A percentile compares a stretch with the other conserved stretches of the same genome.
Evolutionary conservation across 2,113 vertebrate genomes (phyloP).

Genomic region (Rhynchopsitta pachyrhyncha): DNA sequence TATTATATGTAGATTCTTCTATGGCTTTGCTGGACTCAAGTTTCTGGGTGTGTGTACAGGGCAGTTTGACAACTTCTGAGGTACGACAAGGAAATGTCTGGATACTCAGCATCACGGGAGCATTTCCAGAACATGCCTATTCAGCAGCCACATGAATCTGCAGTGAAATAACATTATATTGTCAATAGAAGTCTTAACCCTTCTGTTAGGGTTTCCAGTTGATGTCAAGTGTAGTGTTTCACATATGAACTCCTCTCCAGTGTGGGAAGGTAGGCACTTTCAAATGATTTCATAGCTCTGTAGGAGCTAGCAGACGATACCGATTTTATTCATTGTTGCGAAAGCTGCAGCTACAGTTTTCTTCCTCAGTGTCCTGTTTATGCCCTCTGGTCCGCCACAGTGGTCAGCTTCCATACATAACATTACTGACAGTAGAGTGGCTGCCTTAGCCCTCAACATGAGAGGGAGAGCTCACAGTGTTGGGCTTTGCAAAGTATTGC

Average conservation of each 20-base stretch:
- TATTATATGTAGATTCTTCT: not conserved
- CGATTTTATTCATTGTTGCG: not conserved
- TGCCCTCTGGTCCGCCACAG: not conserved
- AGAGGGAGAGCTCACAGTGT: not conserved
- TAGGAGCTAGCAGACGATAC: not conserved
- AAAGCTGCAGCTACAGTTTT: not conserved
- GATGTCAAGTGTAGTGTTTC: not conserved
- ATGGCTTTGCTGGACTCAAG: not conserved
- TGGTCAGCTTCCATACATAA: not conserved
- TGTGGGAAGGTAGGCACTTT: not conserved
- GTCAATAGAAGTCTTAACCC: not conserved
- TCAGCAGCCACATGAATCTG: not conserved
- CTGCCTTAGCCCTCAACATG: too few relatives aligned
- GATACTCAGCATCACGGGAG: not conserved
- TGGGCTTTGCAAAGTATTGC: not conserved
- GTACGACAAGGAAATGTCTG: not conserved
- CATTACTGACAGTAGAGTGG: not conserved
- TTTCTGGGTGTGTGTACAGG: not conserved
- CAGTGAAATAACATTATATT: not conserved
- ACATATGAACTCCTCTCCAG: rapidly evolving
- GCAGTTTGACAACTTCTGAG: not conserved
- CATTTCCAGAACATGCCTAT: not conserved
- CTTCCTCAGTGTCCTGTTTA: not conserved
- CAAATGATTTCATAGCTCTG: not conserved
- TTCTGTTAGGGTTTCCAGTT: not conserved